phyloP scores from a whole-genome alignment of 2,113 vertebrate species.

The Numenius arquata region DNA sequence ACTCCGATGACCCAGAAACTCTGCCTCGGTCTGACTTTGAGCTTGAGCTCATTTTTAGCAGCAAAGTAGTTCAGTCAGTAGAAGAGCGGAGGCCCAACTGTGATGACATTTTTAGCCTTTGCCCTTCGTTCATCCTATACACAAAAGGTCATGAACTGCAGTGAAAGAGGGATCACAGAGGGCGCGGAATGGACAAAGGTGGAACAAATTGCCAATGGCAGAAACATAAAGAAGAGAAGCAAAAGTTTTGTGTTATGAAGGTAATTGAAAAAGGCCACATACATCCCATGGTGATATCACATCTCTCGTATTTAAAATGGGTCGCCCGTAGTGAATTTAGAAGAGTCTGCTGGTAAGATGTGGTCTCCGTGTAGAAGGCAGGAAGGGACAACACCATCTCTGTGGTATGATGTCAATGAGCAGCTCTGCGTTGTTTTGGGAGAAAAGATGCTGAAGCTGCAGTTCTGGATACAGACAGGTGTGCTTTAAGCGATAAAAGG shows the following conservation, averaged over 20 bases:
- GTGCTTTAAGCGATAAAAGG: background rate
- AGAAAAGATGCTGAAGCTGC: background rate
- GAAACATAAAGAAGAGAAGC: constrained; percentile 12
- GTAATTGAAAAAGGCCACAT: background rate
- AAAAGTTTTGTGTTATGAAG: constrained; percentile 2
- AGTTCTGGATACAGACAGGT: background rate
- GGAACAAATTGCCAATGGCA: constrained; percentile 54
- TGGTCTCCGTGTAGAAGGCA: background rate
- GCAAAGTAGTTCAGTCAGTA: background rate
- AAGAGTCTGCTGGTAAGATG: background rate
- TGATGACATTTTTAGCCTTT: constrained; percentile 35
- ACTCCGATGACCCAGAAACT: background rate
- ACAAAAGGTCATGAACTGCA: constrained; percentile 29
- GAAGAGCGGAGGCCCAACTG: constrained; percentile 25
- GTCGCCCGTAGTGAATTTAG: background rate
- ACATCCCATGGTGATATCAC: background rate
- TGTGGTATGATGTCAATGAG: background rate
- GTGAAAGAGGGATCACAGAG: constrained; percentile 20
- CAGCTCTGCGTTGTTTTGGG: background rate
- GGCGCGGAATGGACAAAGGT: background rate
- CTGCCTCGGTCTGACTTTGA: background rate
- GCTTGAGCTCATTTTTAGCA: background rate
- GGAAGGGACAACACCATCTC: background rate
- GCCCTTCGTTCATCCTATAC: background rate
- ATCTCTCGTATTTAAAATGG: background rate